Base-by-base conservation (phyloP, 2,113 vertebrate species). In the Sinocyclocheilus anshuiensis region DNA sequence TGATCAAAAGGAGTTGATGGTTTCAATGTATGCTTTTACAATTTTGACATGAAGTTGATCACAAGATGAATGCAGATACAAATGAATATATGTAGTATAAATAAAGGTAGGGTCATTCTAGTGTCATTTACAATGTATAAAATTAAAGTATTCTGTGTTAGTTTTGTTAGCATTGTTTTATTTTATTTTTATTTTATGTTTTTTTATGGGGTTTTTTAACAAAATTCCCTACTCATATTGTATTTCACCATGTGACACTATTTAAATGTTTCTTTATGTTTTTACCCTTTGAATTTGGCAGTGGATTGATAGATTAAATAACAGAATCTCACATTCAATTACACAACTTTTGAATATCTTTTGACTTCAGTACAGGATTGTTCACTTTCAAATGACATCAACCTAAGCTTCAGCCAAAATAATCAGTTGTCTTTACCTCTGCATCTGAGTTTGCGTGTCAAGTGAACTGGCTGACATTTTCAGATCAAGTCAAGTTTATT, bases 391-490 rank as follows among this genome's bases (percentile, higher is more conserved):
- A 48, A 65, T 81, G 79, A 81, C 79, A 81, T 81, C 59, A 65
- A 45, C 59, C 13, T 12, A 48, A 67, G 11, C 59, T 2, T 48
- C 13, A 12, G 59, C 79, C 79, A 81, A 67, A 65, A 81, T 45
- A 81, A 81, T 81, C 79, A 81, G 39, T 65, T 81, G 8, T 67
- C 59, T 65, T 65, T 29, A 65, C 78, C 57, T 45, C 57, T 63
- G n/a, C 59, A 81, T 65, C 59, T 65, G 39, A 81, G n/a, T 11
- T 65, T 29, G n/a, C n/a, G 7, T 65, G 59, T 79, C 59, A 65
- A 71, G 53, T 57, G 9, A 50, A 55, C 63, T 26, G 45, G 29
- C 48, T 39, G n/a, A 81, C 39, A 67, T 81, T 48, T 81, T 20
- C 22, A 20, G 22, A 81, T 79, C 24, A 69, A 36, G 26, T 74